A percentile compares a stretch with the other conserved stretches of the same genome.
Evolutionary conservation across 1,140 invertebrate species (phyloP).

Genomic region (Spodoptera frugiperda): DNA sequence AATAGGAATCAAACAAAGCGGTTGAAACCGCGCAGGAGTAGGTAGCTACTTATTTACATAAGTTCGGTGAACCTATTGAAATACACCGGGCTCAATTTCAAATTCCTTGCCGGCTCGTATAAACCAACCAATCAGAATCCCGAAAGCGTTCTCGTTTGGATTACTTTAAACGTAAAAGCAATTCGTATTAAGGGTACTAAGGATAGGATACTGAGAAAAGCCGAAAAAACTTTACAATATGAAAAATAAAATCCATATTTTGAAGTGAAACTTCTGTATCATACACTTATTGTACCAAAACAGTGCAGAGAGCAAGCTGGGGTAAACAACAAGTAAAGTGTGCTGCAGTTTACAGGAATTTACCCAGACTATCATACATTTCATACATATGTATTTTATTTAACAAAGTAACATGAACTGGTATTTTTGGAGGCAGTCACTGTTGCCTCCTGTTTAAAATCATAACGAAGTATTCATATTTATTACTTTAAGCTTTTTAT

Average conservation of each 20-base stretch:
- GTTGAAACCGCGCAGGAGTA: background rate
- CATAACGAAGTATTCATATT: background rate
- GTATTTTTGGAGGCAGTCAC: slow-evolving; percentile 2
- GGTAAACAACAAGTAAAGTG: slow-evolving; percentile 35
- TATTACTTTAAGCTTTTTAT: no score
- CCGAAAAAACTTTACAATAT: no score
- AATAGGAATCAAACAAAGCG: background rate
- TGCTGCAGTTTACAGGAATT: slow-evolving; percentile 29
- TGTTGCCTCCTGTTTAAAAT: background rate
- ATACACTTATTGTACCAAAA: background rate
- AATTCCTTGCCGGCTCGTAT: no score
- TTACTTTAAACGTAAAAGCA: no score
- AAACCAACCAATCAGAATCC: no score
- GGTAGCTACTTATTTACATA: no score
- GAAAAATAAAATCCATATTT: no score
- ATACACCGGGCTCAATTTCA: no score
- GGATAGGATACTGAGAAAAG: no score
- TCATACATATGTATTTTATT: slow-evolving; percentile 8
- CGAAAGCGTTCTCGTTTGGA: no score
- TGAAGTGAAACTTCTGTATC: background rate
- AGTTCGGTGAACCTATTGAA: no score
- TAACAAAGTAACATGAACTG: slow-evolving; percentile 3
- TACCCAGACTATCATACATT: slow-evolving; percentile 8
- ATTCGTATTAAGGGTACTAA: no score
- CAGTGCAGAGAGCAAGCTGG: slow-evolving; percentile 18